Evolutionary conservation across 2,888 invertebrate species (phyloP), one percentile per base, ranked within the genome.

Genomic region (Tipula helvola): DNA sequence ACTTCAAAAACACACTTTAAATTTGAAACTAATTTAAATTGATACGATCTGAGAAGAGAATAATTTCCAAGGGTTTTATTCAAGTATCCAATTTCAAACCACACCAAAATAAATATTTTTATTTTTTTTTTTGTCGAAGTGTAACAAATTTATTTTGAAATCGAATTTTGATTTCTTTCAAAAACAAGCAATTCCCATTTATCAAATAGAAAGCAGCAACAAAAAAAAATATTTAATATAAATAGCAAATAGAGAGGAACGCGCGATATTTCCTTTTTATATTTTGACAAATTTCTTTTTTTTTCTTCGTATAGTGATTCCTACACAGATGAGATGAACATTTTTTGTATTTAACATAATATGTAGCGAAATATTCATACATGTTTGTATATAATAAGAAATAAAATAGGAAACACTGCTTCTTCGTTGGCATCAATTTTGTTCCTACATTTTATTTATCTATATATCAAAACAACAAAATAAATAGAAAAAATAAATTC

Each of bases 71-170:
- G 52, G 52, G 52, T 16, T 57, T 57, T 52, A 3, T 12, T 57
- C 16, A 57, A 57, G 52, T 57, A 71, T 71, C 28, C 71, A 71
- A 71, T 18, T 71, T 71, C 28, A 71, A 71, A 71, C 71, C 71
- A 71, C 71, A 71, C 28, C 71, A 71, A 71, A 71, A 71, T 4
- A 71, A 71, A 39, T 39, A 57, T 57, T 16, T 3, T 13, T n/a
- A 44, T 44, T 10, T 44, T 28, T 28, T 71, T 71, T 71, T 71
- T 71, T 71, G 71, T 28, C 71, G 28, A 84, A 84, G 39, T 84
- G 84, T 84, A 84, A 84, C 39, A 84, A 84, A 84, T 84, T 84
- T 84, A 84, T 84, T 84, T 84, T 84, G 16, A 84, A 84, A 84
- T 84, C 84, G 84, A 84, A 84, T 84, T 84, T 84, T 41, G 41